Conservation (phyloP, 2,113 vertebrate genomes). For the Cynoglossus semilaevis region DNA sequence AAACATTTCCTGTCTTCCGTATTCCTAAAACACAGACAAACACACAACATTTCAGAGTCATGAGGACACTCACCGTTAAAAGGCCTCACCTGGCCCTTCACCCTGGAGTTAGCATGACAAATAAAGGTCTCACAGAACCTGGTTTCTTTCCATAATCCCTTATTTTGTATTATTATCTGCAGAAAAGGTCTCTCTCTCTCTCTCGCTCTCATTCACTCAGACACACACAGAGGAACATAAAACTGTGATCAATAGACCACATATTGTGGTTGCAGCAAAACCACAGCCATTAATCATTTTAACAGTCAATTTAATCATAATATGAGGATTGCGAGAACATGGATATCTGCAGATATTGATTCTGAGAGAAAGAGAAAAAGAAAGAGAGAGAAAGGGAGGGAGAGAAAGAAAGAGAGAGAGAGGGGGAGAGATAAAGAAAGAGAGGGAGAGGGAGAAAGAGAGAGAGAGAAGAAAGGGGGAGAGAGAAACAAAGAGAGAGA, state of each 20-base stretch:
- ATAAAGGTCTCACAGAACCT: background rate
- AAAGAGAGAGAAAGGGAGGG: too few species aligned
- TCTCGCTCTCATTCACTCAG: constrained; percentile 3
- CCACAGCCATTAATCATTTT: constrained; percentile 40
- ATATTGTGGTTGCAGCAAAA: constrained; percentile 21
- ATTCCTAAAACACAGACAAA: constrained; percentile 18
- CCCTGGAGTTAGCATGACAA: background rate
- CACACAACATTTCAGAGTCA: background rate
- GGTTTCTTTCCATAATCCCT: background rate
- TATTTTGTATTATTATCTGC: background rate
- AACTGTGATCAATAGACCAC: constrained; percentile 39
- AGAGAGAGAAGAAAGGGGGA: too few species aligned
- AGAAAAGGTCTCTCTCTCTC: constrained; percentile 1
- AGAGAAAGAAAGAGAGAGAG: too few species aligned
- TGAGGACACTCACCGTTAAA: background rate
- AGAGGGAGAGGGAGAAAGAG: too few species aligned
- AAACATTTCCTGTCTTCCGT: constrained; percentile 47
- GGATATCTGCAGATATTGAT: constrained; percentile 34
- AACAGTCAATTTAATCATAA: constrained; percentile 25
- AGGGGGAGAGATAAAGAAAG: too few species aligned
- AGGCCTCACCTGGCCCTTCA: background rate
- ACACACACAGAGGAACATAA: constrained; percentile 9
- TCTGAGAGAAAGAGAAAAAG: background rate
- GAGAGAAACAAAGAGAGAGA: too few species aligned
- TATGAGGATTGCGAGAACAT: constrained; percentile 35